Conservation (phyloP, 2,797 vertebrate genomes). For the Pseudochirops cupreus region DNA sequence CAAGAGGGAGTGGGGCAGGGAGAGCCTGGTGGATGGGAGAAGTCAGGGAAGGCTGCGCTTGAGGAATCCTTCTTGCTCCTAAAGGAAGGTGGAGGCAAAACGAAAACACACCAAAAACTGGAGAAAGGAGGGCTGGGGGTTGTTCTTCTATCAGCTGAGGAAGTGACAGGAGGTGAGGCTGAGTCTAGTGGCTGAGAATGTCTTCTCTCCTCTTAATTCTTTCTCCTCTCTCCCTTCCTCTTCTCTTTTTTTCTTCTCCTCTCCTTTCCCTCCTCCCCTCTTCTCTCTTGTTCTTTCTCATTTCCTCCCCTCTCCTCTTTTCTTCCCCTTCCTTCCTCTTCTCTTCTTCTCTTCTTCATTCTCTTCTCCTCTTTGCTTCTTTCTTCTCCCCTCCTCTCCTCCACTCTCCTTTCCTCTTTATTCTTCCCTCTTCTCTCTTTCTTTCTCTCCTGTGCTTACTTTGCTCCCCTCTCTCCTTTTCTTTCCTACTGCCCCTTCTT, state of each 20-base stretch:
- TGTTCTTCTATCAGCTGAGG: not conserved
- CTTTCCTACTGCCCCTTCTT: no score
- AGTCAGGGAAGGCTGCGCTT: not conserved
- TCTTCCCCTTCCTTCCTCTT: no score
- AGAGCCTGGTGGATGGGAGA: not conserved
- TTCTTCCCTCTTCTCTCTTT: no score
- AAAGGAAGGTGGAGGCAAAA: not conserved
- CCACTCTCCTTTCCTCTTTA: no score
- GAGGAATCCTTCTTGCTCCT: not conserved
- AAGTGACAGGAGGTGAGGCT: not conserved
- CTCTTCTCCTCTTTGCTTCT: no score
- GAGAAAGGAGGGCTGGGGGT: not conserved
- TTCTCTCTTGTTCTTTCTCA: accelerated
- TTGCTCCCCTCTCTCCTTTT: no score
- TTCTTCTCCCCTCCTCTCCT: no score
- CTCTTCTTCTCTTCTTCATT: no score
- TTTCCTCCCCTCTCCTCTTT: not conserved
- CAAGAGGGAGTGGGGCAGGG: not conserved
- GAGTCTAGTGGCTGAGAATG: not conserved
- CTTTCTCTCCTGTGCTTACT: no score
- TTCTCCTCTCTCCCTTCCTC: no score
- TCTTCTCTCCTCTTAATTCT: not conserved
- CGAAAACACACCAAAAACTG: not conserved
- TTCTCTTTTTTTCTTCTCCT: not conserved
- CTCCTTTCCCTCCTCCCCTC: not conserved